Conservation (phyloP, 2,113 vertebrate genomes). For the Microtus montanus region DNA sequence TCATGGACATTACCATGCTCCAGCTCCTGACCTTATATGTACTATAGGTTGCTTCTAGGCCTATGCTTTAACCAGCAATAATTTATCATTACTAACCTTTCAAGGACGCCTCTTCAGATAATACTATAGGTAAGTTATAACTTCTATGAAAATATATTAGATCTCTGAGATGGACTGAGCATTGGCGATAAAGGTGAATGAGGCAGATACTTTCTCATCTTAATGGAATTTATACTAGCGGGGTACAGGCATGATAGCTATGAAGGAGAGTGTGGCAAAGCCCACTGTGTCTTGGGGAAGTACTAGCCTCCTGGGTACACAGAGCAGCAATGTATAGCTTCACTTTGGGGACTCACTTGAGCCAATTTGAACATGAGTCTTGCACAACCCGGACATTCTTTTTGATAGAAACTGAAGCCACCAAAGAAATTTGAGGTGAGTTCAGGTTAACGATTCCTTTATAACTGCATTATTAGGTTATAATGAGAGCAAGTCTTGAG, state of each 20-base stretch:
- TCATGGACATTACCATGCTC: not conserved
- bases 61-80: not conserved
- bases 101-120: not conserved
- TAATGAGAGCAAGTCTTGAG: constrained; percentile 63
- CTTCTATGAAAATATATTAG: not conserved
- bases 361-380: not conserved
- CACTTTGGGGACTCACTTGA: not conserved
- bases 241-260: not conserved
- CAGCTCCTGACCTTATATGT: not conserved
- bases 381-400: not conserved
- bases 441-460: constrained; percentile 52
- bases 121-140: not conserved
- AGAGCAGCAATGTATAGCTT: not conserved
- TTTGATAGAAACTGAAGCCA: constrained; percentile 41
- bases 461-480: constrained; percentile 53
- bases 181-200: not conserved
- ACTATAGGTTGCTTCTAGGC: not conserved
- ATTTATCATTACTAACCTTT: not conserved
- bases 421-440: constrained; percentile 55
- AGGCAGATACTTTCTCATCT: not conserved
- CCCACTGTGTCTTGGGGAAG: not conserved
- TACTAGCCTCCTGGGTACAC: not conserved
- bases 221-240: not conserved
- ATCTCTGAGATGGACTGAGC: not conserved
- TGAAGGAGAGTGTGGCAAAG: not conserved